These are phyloP conservation scores for Anabas testudineus DNA, from an alignment of 2,797 vertebrate species.

Conservation along the genomic window DNA sequence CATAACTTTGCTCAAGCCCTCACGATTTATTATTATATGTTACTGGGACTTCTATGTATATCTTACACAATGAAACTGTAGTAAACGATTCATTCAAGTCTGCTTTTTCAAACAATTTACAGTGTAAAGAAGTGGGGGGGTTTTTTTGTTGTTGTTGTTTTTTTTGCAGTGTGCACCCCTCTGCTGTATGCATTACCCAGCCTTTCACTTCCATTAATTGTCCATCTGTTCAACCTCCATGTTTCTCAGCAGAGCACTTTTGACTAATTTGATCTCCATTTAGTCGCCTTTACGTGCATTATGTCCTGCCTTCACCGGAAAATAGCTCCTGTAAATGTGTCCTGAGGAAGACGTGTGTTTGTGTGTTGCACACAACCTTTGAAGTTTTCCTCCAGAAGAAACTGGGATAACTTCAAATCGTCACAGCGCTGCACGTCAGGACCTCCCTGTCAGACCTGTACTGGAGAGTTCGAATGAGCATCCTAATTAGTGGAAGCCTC, in stretches of 20 bases:
- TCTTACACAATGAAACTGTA: too few relatives aligned
- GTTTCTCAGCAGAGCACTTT: slow-evolving; percentile 64
- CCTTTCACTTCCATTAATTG: slow-evolving; percentile 62
- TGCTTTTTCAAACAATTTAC: background rate
- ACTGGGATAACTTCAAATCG: slow-evolving; percentile 23
- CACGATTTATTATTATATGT: too few relatives aligned
- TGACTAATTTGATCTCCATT: slow-evolving; percentile 63
- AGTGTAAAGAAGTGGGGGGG: too few relatives aligned
- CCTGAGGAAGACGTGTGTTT: slow-evolving; percentile 8
- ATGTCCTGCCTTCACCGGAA: slow-evolving; percentile 29
- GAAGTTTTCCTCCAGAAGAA: slow-evolving; percentile 34
- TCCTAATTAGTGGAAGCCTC: slow-evolving; percentile 56
- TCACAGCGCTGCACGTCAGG: background rate
- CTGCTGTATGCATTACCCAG: slow-evolving; percentile 29
- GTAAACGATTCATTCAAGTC: too few relatives aligned
- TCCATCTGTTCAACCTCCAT: slow-evolving; percentile 65
- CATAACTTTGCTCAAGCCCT: too few relatives aligned
- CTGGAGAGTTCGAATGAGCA: slow-evolving; percentile 7
- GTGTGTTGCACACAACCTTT: slow-evolving; percentile 27
- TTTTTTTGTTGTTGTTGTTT: too few relatives aligned
- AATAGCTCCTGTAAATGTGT: slow-evolving; percentile 43
- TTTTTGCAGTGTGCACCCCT: slow-evolving; percentile 27
- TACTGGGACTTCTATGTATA: too few relatives aligned
- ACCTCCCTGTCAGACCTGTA: slow-evolving; percentile 8
- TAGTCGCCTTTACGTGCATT: slow-evolving; percentile 40